Percentiles rank a stretch among this genome's conserved stretches.
Evolutionary conservation across 2,113 vertebrate species (phyloP).

Genomic region (Mesitornis unicolor): DNA sequence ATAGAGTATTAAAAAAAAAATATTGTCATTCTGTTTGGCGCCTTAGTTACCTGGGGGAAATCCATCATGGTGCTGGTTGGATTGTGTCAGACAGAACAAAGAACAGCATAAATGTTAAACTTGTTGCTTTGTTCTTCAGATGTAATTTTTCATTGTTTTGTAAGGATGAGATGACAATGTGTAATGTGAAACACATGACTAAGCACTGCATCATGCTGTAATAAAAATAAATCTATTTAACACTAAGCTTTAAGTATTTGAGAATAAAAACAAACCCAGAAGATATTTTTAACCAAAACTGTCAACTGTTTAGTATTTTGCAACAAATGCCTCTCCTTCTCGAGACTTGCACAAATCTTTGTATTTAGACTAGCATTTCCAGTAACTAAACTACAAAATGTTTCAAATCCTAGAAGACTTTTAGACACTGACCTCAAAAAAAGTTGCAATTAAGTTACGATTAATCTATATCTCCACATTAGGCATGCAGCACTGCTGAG

Average conservation of each 20-base stretch:
- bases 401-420: neutral
- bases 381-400: neutral
- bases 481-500: neutral
- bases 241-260: neutral
- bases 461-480: neutral
- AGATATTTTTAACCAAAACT: neutral
- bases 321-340: neutral
- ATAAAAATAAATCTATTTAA: neutral
- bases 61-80: neutral
- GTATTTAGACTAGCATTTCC: neutral
- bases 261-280: neutral
- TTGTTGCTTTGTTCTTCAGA: neutral
- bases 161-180: neutral
- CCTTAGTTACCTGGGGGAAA: neutral
- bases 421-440: neutral
- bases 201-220: neutral
- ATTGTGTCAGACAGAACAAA: neutral
- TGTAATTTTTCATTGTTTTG: neutral
- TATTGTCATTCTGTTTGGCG: neutral
- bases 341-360: neutral
- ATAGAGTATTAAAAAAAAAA: neutral
- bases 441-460: neutral
- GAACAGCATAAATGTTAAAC: neutral
- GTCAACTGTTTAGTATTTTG: neutral
- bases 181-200: neutral